Evolutionary conservation across 2,113 vertebrate genomes (phyloP), one percentile per base, ranked within the genome.

Genomic region (Callithrix jacchus): DNA sequence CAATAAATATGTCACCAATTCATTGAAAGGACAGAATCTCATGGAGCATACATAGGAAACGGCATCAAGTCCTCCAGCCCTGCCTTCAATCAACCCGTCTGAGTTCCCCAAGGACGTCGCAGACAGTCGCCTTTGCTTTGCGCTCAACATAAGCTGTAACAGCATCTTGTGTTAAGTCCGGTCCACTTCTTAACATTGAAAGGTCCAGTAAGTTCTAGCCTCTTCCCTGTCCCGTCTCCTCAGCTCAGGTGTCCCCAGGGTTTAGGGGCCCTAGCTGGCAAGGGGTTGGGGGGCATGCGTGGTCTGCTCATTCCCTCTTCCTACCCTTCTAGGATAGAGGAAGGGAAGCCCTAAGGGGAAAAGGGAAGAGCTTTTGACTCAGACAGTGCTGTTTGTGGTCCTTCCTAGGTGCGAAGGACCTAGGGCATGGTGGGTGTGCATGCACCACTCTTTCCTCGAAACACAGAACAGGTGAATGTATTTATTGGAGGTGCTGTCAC

Each of bases 371-470:
- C 4, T 71, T 54, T 25, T 14, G 27, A 9, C 25, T 4, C 20
- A 16, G 4, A 45, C 27, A 16, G 9, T 14, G 4, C 17, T 76
- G 6, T 77, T 3, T 40, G 32, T 42, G 30, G 0, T 71, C 87
- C 17, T 37, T 2, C 25, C 11, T 5, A 23, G 30, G 45, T 45
- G 3, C 12, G 54, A 84, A 6, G 20, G 20, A 66, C 56, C 12
- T 25, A 6, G 7, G 64, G 18, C 20, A 8, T 0, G 0, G 35
- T 0, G 2, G 11, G 14, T 18, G 14, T 17, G 17, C 18, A 2
- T 23, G 16, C 2, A 12, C 9, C 27, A 16, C 23, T 35, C 88
- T n/a, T 71, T 47, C 20, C 49, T 64, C 40, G 37, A 0, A 21
- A 23, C 6, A 30, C 40, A 47, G 13, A 27, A 30, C 40, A 47